Conservation (phyloP, 2,888 invertebrate genomes). For the Drosophila mercatorum region DNA sequence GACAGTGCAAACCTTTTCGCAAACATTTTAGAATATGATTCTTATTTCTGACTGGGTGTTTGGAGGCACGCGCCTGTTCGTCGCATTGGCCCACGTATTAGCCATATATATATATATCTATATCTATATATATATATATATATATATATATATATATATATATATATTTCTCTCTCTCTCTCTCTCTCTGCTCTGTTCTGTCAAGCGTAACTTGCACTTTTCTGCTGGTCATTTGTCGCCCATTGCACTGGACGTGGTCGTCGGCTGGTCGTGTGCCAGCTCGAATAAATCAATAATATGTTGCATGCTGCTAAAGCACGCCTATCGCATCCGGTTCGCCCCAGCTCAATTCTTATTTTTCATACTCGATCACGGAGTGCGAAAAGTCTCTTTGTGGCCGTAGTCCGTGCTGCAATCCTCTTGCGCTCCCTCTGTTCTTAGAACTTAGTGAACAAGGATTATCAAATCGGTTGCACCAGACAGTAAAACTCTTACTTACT, state of each 20-base stretch:
- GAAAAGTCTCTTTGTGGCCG: not conserved
- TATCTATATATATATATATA: too few relatives aligned
- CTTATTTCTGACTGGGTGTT: conserved; percentile 50
- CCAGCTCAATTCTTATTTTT: conserved; percentile 44
- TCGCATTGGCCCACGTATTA: conserved; percentile 61
- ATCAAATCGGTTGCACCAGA: not conserved
- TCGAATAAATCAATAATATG: conserved; percentile 68
- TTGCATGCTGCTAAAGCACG: conserved; percentile 34
- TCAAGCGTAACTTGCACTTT: conserved; percentile 69
- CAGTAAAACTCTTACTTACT: not conserved
- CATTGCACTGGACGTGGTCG: conserved; percentile 61
- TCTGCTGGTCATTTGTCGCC: conserved; percentile 61
- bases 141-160: too few relatives aligned
- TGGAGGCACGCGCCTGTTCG: conserved; percentile 72
- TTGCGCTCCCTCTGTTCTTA: too few relatives aligned
- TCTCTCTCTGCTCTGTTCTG: not conserved
- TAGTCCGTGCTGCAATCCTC: not conserved
- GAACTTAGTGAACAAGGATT: not conserved
- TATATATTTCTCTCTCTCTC: not conserved
- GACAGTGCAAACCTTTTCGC: conserved; percentile 38
- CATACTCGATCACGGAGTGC: not conserved
- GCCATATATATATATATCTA: not conserved
- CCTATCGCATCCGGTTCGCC: conserved; percentile 78
- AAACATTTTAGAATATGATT: conserved; percentile 26
- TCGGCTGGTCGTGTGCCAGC: conserved; percentile 73